Percentiles rank a stretch among this genome's conserved stretches.
phyloP scores from a whole-genome alignment of 2,888 invertebrate species.

The Imbricaverruca yamaguchii region DNA sequence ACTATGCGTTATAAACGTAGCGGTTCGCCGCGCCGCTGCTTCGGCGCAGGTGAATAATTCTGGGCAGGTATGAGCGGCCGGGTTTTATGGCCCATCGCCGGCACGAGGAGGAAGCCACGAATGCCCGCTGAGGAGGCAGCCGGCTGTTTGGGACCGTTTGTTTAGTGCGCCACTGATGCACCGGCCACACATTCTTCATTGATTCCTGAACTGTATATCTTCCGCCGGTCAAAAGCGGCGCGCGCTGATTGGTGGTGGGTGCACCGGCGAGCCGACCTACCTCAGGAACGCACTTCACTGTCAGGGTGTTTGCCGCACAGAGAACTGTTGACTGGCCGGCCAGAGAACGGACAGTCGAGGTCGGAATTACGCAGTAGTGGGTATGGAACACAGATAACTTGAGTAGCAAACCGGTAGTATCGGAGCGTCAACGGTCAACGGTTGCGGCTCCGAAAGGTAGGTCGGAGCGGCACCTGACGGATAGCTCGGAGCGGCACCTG shows the following conservation, averaged over 20 bases:
- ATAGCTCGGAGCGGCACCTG: too few species aligned
- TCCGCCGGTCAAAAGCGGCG: neutral
- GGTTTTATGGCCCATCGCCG: neutral
- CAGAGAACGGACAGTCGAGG: too few species aligned
- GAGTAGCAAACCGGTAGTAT: too few species aligned
- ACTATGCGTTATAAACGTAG: constrained; percentile 19
- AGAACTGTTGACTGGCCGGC: too few species aligned
- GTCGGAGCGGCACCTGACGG: too few species aligned
- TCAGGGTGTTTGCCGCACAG: too few species aligned
- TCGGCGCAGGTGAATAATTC: neutral
- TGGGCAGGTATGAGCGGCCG: constrained; percentile 1
- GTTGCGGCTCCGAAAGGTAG: too few species aligned
- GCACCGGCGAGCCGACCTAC: too few species aligned
- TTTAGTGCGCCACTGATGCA: constrained; percentile 11
- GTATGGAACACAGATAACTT: too few species aligned
- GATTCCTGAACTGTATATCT: constrained; percentile 6
- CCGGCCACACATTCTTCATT: neutral
- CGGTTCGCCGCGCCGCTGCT: neutral
- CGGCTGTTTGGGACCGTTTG: neutral
- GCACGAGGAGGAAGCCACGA: neutral
- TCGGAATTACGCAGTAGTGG: too few species aligned
- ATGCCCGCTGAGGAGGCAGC: neutral
- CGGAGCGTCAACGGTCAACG: too few species aligned
- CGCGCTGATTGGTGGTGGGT: neutral
- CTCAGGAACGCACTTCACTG: too few species aligned